Conservation (phyloP, 2,797 vertebrate genomes). For the Rousettus madagascariensis region DNA sequence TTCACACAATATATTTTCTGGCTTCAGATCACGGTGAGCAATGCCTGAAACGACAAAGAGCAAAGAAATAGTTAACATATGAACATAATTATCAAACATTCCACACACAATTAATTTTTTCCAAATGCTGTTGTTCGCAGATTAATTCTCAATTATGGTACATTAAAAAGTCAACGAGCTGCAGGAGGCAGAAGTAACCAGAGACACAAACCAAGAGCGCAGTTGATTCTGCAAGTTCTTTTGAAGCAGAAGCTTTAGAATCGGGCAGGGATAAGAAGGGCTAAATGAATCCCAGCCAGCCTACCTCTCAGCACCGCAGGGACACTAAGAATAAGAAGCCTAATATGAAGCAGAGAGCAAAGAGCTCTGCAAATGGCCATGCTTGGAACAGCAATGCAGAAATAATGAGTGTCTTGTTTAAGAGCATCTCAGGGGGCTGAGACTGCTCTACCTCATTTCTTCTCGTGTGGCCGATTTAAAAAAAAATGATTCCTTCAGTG, state of each 20-base stretch:
- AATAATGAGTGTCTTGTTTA: constrained; percentile 76
- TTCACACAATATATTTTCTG: constrained; percentile 97
- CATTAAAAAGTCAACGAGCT: constrained; percentile 81
- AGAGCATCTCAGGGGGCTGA: constrained; percentile 56
- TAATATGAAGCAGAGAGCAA: constrained; percentile 50
- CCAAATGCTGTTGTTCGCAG: constrained; percentile 77
- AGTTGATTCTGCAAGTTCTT: constrained; percentile 66
- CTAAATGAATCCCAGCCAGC: constrained; percentile 61
- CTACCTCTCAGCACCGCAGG: constrained; percentile 4
- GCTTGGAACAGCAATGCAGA: constrained; percentile 52
- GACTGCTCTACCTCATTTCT: constrained; percentile 63
- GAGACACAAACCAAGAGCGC: constrained; percentile 60
- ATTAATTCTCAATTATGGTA: constrained; percentile 82
- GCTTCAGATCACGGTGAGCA: constrained; percentile 96
- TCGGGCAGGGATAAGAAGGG: constrained; percentile 60
- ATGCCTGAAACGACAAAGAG: constrained; percentile 88
- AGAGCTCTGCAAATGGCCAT: constrained; percentile 8
- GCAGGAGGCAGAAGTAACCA: constrained; percentile 72
- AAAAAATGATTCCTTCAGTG: neutral
- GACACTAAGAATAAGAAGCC: constrained; percentile 28
- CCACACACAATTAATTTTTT: constrained; percentile 80
- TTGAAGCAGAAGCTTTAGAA: constrained; percentile 62
- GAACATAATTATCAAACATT: constrained; percentile 70
- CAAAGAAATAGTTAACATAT: constrained; percentile 72
- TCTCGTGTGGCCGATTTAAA: constrained; percentile 51